Percentiles rank a stretch among this genome's conserved stretches.
These are phyloP conservation scores for Microtus oregoni DNA, from an alignment of 2,113 vertebrate genomes.

Conservation along the genomic window DNA sequence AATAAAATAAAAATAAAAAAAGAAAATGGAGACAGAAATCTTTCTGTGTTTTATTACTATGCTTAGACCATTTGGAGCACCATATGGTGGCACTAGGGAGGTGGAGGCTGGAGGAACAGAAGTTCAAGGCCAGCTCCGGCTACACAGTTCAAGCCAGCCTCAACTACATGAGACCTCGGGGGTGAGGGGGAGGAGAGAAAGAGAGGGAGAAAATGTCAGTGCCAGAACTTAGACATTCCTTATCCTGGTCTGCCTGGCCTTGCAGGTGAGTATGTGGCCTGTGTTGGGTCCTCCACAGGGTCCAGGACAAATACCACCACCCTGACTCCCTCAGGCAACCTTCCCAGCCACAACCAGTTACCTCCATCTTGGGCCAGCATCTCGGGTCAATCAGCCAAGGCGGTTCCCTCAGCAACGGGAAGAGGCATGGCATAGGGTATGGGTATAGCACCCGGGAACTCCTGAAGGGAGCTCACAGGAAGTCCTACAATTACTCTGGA, in stretches of 20 bases:
- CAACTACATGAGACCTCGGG: not conserved
- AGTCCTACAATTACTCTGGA: not conserved
- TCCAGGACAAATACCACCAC: not conserved
- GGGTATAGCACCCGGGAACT: not conserved
- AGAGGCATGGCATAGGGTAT: no score
- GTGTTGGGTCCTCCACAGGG: accelerated
- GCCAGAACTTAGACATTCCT: not conserved
- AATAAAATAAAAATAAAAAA: not conserved
- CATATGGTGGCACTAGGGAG: no score
- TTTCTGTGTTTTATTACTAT: not conserved
- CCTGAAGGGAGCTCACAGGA: not conserved
- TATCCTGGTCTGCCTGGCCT: not conserved
- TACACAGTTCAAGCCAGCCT: not conserved
- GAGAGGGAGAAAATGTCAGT: no score
- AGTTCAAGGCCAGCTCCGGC: not conserved
- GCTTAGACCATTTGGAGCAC: not conserved
- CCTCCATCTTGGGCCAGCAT: not conserved
- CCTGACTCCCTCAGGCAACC: no score
- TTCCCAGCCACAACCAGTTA: not conserved
- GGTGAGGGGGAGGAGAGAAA: accelerated
- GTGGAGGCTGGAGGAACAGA: no score
- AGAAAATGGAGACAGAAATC: not conserved
- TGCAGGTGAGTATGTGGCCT: not conserved
- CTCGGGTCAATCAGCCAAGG: not conserved
- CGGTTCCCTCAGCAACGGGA: no score